Conservation (phyloP, 2,113 vertebrate genomes). For the Zootoca vivipara region DNA sequence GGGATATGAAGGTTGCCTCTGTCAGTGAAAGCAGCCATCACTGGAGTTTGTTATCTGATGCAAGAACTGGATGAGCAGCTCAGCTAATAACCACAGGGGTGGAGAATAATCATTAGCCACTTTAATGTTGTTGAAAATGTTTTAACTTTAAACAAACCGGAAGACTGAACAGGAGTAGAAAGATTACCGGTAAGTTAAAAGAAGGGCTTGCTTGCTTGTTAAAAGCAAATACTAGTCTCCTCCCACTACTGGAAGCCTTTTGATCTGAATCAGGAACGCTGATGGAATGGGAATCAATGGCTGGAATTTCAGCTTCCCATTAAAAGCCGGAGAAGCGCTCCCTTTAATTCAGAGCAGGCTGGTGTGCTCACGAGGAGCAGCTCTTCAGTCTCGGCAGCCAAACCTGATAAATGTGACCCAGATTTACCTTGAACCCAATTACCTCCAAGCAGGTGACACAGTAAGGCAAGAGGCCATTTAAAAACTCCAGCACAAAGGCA, state of each 20-base stretch:
- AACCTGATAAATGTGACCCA: neutral
- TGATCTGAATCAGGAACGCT: neutral
- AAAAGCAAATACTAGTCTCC: neutral
- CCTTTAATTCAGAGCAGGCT: neutral
- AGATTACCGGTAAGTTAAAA: neutral
- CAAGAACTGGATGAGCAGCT: neutral
- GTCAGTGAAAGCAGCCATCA: neutral
- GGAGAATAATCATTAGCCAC: neutral
- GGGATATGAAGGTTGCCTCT: neutral
- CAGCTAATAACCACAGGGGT: neutral
- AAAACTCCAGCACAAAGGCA: neutral
- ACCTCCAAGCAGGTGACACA: neutral
- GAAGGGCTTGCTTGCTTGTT: neutral
- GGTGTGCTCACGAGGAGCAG: neutral
- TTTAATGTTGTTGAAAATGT: neutral
- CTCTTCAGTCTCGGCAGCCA: neutral
- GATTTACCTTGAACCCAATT: neutral
- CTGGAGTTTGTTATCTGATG: neutral
- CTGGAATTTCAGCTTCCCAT: neutral
- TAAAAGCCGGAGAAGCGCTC: neutral
- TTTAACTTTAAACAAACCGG: neutral
- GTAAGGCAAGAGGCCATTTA: neutral
- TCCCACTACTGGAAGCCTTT: neutral
- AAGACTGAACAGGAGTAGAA: neutral
- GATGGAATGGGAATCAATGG: neutral